Conservation (phyloP, 2,113 vertebrate genomes). For the Aphelocoma coerulescens region DNA sequence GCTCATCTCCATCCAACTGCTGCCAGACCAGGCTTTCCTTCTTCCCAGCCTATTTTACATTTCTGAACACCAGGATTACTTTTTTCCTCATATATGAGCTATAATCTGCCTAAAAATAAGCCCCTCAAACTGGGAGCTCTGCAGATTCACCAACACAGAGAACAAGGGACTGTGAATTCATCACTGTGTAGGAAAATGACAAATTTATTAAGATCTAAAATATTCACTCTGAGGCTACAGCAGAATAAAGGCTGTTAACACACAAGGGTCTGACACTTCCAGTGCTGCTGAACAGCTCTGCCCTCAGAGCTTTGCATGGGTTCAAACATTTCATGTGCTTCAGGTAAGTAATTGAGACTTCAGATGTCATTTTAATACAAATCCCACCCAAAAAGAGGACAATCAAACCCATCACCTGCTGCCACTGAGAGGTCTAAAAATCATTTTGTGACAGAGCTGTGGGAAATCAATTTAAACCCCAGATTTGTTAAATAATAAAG, state of each 20-base stretch:
- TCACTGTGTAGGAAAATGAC: background rate
- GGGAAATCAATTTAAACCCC: background rate
- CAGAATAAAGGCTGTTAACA: background rate
- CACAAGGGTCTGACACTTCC: background rate
- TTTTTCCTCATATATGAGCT: background rate
- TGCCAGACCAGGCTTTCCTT: background rate
- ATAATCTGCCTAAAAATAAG: background rate
- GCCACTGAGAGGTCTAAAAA: background rate
- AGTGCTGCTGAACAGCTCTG: background rate
- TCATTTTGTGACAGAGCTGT: background rate
- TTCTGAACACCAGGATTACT: background rate
- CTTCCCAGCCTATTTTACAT: background rate
- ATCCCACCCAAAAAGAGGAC: background rate
- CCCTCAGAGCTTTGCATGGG: background rate
- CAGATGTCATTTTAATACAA: slow-evolving; percentile 2
- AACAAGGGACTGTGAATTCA: background rate
- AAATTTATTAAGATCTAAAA: slow-evolving; percentile 4
- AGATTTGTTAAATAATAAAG: background rate
- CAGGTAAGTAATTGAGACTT: background rate
- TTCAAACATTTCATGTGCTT: background rate
- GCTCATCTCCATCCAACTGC: background rate
- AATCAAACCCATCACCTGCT: background rate
- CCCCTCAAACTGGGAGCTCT: background rate
- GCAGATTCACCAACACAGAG: background rate
- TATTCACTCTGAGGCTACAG: slow-evolving; percentile 5